Evolutionary conservation across 2,888 invertebrate species (phyloP).

Genomic region (Microchrysa polita): DNA sequence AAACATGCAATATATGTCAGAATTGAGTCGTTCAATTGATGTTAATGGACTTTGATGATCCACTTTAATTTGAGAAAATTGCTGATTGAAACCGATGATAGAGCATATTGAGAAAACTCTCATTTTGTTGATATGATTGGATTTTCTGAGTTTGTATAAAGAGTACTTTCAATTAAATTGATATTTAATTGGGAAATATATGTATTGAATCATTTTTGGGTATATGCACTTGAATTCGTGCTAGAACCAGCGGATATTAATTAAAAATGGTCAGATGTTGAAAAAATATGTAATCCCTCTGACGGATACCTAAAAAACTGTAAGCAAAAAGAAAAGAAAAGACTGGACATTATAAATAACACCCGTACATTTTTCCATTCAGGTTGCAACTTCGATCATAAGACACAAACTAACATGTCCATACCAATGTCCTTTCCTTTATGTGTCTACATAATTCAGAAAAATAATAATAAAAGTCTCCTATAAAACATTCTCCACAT

Average conservation of each 20-base stretch:
- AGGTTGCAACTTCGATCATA: background rate
- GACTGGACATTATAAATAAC: too few species aligned
- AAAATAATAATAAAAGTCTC: background rate
- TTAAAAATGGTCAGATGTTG: too few species aligned
- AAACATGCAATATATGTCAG: conserved; percentile 39
- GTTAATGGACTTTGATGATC: conserved; percentile 23
- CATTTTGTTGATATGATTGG: background rate
- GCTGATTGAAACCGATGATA: conserved; percentile 31
- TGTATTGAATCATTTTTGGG: too few species aligned
- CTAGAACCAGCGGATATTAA: too few species aligned
- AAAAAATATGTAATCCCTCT: too few species aligned
- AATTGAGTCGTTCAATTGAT: conserved; percentile 36
- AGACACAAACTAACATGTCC: background rate
- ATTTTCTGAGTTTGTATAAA: too few species aligned
- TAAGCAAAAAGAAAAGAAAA: too few species aligned
- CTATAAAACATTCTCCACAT: background rate
- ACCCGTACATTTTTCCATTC: too few species aligned
- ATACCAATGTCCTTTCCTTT: background rate
- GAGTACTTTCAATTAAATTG: too few species aligned
- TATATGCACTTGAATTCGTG: too few species aligned
- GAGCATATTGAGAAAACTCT: background rate
- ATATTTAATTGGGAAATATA: too few species aligned
- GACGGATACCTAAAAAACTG: too few species aligned
- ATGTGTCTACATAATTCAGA: background rate
- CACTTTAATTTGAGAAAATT: conserved; percentile 31